phyloP scores from a whole-genome alignment of 2,797 vertebrate species.

The Amniataba percoides region DNA sequence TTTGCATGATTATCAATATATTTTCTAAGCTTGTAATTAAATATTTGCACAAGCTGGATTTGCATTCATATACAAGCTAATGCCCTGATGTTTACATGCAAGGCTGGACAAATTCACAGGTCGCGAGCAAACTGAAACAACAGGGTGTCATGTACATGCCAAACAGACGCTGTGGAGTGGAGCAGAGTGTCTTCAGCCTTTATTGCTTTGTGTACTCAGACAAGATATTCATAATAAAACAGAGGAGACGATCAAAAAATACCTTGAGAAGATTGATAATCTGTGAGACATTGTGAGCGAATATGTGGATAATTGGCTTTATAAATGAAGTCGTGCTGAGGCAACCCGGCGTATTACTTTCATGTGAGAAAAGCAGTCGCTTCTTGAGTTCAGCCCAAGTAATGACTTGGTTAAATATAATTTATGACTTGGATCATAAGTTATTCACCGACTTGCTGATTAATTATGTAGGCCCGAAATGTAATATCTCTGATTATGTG shows the following conservation, averaged over 20 bases:
- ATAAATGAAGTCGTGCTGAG: conserved; percentile 64
- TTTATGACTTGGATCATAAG: conserved; percentile 77
- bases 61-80: conserved; percentile 24
- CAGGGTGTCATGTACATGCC: neutral
- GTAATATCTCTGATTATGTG: conserved; percentile 76
- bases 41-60: conserved; percentile 38
- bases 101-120: conserved; percentile 1
- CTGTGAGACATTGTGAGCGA: conserved; percentile 21
- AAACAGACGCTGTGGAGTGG: conserved; percentile 11
- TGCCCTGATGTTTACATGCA: conserved; percentile 16
- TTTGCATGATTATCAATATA: conserved; percentile 17
- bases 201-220: conserved; percentile 6
- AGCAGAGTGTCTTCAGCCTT: neutral
- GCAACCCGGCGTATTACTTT: conserved; percentile 49
- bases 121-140: conserved; percentile 12
- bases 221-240: conserved; percentile 44
- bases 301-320: conserved; percentile 54
- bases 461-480: conserved; percentile 77
- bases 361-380: conserved; percentile 52
- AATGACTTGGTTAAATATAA: conserved; percentile 78
- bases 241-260: conserved; percentile 38
- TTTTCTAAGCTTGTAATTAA: conserved; percentile 33
- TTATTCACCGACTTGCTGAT: conserved; percentile 76
- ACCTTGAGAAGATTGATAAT: conserved; percentile 41
- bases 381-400: conserved; percentile 61